A percentile compares a stretch with the other conserved stretches of the same genome.
These are phyloP conservation scores for Aleiodes sp. DNA, from an alignment of 1,140 invertebrate genomes.

Conservation along the genomic window DNA sequence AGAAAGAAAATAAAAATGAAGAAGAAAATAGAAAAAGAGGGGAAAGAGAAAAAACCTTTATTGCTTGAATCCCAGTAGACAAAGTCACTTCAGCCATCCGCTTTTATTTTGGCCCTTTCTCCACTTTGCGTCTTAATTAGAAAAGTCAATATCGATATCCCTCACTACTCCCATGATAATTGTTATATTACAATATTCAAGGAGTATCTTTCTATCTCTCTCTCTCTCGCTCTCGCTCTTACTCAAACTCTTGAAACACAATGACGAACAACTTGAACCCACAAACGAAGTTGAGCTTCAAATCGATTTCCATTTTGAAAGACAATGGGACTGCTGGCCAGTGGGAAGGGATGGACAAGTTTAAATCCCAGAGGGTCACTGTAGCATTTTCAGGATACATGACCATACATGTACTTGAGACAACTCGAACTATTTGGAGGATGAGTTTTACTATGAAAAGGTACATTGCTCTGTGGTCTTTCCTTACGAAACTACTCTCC, in stretches of 20 bases:
- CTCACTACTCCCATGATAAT: constrained; percentile 25
- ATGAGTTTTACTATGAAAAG: background rate
- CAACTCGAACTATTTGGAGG: constrained; percentile 12
- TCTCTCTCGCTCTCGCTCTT: too few relatives aligned
- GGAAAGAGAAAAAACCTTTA: constrained; percentile 8
- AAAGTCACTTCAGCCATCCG: background rate
- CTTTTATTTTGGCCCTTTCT: constrained; percentile 32
- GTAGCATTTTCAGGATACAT: background rate
- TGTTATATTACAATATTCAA: constrained; percentile 38
- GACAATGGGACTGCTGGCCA: constrained; percentile 16
- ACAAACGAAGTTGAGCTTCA: constrained; percentile 14
- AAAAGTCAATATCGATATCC: constrained; percentile 48
- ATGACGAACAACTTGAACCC: background rate
- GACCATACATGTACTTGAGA: constrained; percentile 3
- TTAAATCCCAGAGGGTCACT: background rate
- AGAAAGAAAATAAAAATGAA: background rate
- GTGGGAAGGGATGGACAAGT: background rate
- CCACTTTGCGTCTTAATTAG: constrained; percentile 44
- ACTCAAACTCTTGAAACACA: constrained; percentile 9
- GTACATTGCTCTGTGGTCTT: background rate
- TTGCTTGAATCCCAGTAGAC: constrained; percentile 10
- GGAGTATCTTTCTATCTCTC: constrained; percentile 27
- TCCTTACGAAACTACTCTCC: background rate
- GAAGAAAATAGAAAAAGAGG: constrained; percentile 8
- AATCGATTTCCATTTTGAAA: constrained; percentile 9